These are phyloP conservation scores for Odontamblyopus lacepedii DNA, from an alignment of 2,797 vertebrate species.

Conservation along the genomic window DNA sequence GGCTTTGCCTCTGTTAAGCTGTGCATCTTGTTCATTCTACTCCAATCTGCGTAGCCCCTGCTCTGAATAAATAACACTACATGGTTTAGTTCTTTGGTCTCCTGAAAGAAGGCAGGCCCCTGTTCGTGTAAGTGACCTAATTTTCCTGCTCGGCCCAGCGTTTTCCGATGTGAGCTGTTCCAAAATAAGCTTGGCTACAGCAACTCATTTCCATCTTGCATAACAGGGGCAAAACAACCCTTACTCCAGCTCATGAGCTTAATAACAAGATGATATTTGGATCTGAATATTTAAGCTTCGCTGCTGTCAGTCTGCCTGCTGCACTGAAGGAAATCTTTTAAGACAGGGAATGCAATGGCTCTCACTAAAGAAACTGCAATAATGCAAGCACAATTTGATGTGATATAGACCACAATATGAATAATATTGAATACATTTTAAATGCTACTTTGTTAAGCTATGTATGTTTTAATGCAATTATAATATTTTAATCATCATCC, in stretches of 20 bases:
- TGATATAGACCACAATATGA: too few relatives aligned
- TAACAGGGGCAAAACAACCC: conserved; percentile 71
- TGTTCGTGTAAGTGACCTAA: conserved; percentile 78
- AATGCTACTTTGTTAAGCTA: too few relatives aligned
- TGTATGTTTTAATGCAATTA: too few relatives aligned
- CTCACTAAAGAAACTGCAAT: neutral
- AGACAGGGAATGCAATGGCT: neutral
- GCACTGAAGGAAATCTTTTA: neutral
- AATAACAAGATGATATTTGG: conserved; percentile 56
- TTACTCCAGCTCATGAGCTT: conserved; percentile 37
- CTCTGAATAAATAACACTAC: conserved; percentile 60
- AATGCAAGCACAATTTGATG: neutral
- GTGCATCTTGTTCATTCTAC: conserved; percentile 48
- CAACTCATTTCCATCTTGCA: conserved; percentile 81
- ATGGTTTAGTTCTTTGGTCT: conserved; percentile 57
- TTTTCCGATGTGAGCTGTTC: conserved; percentile 72
- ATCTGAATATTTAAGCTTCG: conserved; percentile 15
- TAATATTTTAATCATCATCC: too few relatives aligned
- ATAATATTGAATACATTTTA: too few relatives aligned
- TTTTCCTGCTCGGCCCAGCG: conserved; percentile 75
- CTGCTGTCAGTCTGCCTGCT: neutral
- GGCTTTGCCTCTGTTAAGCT: conserved; percentile 42
- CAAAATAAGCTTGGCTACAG: conserved; percentile 79
- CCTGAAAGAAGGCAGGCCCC: conserved; percentile 62
- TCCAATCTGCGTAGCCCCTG: conserved; percentile 43